phyloP scores from a whole-genome alignment of 1,140 invertebrate genomes.

The Phthorimaea operculella region DNA sequence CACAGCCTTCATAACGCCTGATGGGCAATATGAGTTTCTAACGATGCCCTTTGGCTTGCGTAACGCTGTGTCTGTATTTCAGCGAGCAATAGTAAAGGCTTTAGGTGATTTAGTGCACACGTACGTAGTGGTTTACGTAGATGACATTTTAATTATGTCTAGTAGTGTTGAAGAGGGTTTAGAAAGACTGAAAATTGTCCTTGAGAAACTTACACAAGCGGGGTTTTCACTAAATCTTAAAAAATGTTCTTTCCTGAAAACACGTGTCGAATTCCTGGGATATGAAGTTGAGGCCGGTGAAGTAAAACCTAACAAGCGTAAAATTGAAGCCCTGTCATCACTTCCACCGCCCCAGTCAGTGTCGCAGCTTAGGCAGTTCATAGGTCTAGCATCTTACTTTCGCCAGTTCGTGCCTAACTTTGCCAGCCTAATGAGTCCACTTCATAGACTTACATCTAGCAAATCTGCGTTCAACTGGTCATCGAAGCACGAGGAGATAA shows the following conservation, averaged over 20 bases:
- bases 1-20: constrained; percentile 50
- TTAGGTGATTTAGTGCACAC: constrained; percentile 9
- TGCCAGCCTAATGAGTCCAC: constrained; percentile 9
- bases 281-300: constrained; percentile 17
- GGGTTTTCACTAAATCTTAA: constrained; percentile 3
- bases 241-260: constrained; percentile 28
- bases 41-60: constrained; percentile 31
- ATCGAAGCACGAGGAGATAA: background rate
- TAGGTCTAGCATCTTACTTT: constrained; percentile 25
- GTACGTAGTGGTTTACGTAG: constrained; percentile 13
- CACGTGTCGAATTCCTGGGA: constrained; percentile 25
- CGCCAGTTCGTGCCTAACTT: constrained; percentile 7
- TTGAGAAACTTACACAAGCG: background rate
- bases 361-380: constrained; percentile 26
- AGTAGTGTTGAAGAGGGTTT: background rate
- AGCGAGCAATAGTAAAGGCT: constrained; percentile 20
- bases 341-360: constrained; percentile 24
- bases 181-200: background rate
- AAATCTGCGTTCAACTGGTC: constrained; percentile 5
- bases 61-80: constrained; percentile 30
- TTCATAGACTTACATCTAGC: constrained; percentile 5
- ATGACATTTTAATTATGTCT: constrained; percentile 11
- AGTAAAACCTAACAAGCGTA: constrained; percentile 17
- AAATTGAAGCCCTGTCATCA: constrained; percentile 16
- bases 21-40: constrained; percentile 12